These are phyloP conservation scores for Drosophila falleni DNA, from an alignment of 2,888 invertebrate species.

Conservation along the genomic window DNA sequence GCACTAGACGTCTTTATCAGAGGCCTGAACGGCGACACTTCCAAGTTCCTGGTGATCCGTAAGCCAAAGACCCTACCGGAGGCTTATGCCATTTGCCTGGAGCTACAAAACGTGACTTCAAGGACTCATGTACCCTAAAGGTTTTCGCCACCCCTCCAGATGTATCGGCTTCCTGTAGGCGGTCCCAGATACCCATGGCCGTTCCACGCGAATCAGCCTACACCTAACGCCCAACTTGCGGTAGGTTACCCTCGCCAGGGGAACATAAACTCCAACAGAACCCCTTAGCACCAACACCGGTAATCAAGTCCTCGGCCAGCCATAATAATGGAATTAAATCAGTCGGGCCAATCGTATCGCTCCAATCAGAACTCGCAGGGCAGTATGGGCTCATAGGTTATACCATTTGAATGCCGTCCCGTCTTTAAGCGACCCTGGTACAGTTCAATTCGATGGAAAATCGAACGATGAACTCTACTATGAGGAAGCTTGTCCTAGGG, in stretches of 20 bases:
- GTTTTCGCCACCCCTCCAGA: background rate
- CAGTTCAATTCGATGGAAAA: background rate
- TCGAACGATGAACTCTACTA: background rate
- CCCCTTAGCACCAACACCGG: slow-evolving; percentile 4
- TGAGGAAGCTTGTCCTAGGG: background rate
- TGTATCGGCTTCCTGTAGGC: slow-evolving; percentile 1
- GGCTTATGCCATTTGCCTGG: slow-evolving; percentile 9
- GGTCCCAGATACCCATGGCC: background rate
- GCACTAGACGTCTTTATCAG: slow-evolving; percentile 19
- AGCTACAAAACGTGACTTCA: slow-evolving; percentile 1
- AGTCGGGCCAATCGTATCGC: background rate
- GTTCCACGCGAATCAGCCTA: background rate
- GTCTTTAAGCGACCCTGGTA: background rate
- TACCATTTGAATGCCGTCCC: slow-evolving; percentile 1
- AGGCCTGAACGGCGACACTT: slow-evolving; percentile 9
- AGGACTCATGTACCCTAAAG: background rate
- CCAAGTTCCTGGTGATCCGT: slow-evolving; percentile 5
- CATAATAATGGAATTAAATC: slow-evolving; percentile 7
- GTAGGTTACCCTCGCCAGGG: slow-evolving; percentile 1
- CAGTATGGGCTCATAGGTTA: background rate
- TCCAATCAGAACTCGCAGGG: background rate
- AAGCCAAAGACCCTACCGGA: slow-evolving; percentile 5
- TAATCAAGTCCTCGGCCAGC: background rate
- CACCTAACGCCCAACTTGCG: background rate
- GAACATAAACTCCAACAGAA: slow-evolving; percentile 1